phyloP scores from a whole-genome alignment of 2,888 invertebrate genomes.

The Ceramica pisi region DNA sequence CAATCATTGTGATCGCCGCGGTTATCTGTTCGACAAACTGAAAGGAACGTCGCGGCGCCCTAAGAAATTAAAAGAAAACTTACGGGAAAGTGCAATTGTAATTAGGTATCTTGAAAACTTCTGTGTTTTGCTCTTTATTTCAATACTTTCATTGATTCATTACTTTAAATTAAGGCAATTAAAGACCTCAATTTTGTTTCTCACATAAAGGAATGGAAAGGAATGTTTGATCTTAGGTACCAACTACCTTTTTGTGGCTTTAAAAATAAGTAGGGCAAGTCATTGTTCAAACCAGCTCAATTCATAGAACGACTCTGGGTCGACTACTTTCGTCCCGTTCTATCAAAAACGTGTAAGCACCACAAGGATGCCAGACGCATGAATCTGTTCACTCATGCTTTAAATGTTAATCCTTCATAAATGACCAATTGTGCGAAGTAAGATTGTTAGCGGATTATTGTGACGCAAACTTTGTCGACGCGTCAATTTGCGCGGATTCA shows the following conservation, averaged over 20 bases:
- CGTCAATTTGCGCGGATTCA: conserved; percentile 53
- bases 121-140: background rate
- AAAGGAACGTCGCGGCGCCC: too few species aligned
- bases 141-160: too few species aligned
- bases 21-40: too few species aligned
- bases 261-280: background rate
- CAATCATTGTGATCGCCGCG: too few species aligned
- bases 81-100: background rate
- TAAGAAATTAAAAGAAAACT: background rate
- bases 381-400: conserved; percentile 53
- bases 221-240: background rate
- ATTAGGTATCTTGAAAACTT: too few species aligned
- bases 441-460: conserved; percentile 47
- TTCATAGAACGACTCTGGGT: background rate
- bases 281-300: background rate
- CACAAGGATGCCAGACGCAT: conserved; percentile 32
- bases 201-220: too few species aligned
- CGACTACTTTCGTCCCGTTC: background rate
- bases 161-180: too few species aligned
- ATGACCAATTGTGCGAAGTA: conserved; percentile 63
- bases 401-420: conserved; percentile 50
- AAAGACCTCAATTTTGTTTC: too few species aligned
- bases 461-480: conserved; percentile 35
- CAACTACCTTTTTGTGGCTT: background rate
- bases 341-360: conserved; percentile 44